These are phyloP conservation scores for Hydrolagus affinis DNA, from an alignment of 2,113 vertebrate genomes.

Conservation along the genomic window DNA sequence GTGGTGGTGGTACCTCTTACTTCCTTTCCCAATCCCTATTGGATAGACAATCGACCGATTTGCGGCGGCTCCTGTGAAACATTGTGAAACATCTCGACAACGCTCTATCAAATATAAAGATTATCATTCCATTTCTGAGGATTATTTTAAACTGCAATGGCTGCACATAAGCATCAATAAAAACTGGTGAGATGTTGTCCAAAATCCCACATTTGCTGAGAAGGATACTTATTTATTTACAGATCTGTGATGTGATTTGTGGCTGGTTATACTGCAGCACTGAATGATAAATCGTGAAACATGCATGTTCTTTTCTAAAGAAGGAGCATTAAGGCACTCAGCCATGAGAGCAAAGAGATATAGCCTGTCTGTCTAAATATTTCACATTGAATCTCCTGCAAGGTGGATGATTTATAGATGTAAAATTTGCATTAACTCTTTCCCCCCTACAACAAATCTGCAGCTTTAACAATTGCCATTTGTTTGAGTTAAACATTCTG, in stretches of 20 bases:
- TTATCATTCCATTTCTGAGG: neutral
- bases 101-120: neutral
- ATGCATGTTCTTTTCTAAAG: neutral
- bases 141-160: neutral
- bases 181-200: neutral
- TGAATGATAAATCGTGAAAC: neutral
- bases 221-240: neutral
- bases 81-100: too few relatives aligned
- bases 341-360: neutral
- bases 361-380: neutral
- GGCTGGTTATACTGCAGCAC: neutral
- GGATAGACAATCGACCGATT: neutral
- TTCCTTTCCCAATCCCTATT: too few relatives aligned
- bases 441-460: neutral
- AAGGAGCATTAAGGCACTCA: neutral
- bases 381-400: neutral
- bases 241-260: neutral
- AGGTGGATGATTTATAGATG: neutral
- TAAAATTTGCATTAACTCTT: neutral
- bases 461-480: neutral
- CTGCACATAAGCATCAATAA: neutral
- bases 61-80: too few relatives aligned
- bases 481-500: neutral
- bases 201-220: neutral
- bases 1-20: too few relatives aligned